Evolutionary conservation across 2,888 invertebrate species (phyloP).

Genomic region (Drosophila lutescens): DNA sequence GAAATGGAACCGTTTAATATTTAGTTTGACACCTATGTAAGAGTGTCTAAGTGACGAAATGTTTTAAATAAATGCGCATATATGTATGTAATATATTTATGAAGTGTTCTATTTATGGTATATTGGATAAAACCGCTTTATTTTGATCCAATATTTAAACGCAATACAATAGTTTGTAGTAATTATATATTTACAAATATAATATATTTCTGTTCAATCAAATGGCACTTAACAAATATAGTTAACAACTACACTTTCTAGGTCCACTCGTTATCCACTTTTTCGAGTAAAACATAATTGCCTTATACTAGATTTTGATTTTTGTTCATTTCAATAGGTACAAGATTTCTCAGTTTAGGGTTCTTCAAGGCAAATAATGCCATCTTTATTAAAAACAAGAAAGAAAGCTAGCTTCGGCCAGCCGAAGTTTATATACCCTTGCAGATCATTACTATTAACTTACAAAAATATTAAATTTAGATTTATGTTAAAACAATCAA

Average conservation of each 20-base stretch:
- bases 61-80: conserved; percentile 74
- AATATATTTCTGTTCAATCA: conserved; percentile 43
- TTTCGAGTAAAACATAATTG: not conserved
- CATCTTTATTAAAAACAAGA: not conserved
- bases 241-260: conserved; percentile 21
- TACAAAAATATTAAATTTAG: too few relatives aligned
- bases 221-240: conserved; percentile 67
- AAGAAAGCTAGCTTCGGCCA: too few relatives aligned
- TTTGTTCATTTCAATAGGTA: conserved; percentile 68
- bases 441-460: too few relatives aligned
- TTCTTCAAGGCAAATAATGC: not conserved
- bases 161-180: not conserved
- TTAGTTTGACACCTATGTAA: conserved; percentile 35
- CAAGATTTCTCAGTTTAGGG: conserved; percentile 55
- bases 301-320: conserved; percentile 54
- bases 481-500: too few relatives aligned
- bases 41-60: conserved; percentile 56
- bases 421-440: too few relatives aligned
- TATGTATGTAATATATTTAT: conserved; percentile 76
- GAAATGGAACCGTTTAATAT: conserved; percentile 19
- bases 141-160: not conserved
- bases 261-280: conserved; percentile 2
- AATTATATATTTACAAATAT: conserved; percentile 12
- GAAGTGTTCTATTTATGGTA: conserved; percentile 21
- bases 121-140: not conserved